Conservation (phyloP, 2,888 invertebrate genomes). For the Temnothorax ravouxi region DNA sequence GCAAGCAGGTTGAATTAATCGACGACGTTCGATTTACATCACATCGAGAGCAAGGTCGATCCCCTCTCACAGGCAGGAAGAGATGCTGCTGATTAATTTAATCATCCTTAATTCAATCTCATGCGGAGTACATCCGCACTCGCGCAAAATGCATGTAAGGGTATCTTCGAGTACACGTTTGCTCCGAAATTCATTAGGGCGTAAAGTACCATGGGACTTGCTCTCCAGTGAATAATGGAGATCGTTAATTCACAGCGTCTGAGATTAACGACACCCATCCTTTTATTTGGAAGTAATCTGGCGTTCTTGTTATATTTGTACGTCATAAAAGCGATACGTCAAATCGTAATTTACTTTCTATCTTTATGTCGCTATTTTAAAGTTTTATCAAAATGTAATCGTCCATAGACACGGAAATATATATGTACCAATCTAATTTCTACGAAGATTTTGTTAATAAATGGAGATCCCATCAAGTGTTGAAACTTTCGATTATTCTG, state of each 20-base stretch:
- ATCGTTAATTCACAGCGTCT: slow-evolving; percentile 16
- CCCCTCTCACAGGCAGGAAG: background rate
- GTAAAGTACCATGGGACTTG: background rate
- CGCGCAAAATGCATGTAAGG: background rate
- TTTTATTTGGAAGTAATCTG: background rate
- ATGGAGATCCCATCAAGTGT: background rate
- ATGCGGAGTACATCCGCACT: background rate
- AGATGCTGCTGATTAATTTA: slow-evolving; percentile 24
- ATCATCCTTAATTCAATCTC: background rate
- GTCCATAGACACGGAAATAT: background rate
- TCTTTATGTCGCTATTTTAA: background rate
- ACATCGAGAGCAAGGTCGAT: slow-evolving; percentile 16
- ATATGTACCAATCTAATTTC: background rate
- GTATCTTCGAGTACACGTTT: background rate
- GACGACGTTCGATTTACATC: slow-evolving; percentile 29
- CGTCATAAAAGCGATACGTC: background rate
- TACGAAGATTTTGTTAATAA: background rate
- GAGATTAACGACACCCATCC: background rate
- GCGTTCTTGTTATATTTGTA: background rate
- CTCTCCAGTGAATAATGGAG: slow-evolving; percentile 6
- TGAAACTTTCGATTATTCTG: background rate
- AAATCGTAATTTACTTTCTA: background rate
- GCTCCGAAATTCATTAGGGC: slow-evolving; percentile 22
- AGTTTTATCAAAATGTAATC: background rate
- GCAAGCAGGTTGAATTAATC: slow-evolving; percentile 6